A percentile compares a stretch with the other conserved stretches of the same genome.
These are phyloP conservation scores for Enteromius radiatus DNA, from an alignment of 2,797 vertebrate species.

Conservation along the genomic window DNA sequence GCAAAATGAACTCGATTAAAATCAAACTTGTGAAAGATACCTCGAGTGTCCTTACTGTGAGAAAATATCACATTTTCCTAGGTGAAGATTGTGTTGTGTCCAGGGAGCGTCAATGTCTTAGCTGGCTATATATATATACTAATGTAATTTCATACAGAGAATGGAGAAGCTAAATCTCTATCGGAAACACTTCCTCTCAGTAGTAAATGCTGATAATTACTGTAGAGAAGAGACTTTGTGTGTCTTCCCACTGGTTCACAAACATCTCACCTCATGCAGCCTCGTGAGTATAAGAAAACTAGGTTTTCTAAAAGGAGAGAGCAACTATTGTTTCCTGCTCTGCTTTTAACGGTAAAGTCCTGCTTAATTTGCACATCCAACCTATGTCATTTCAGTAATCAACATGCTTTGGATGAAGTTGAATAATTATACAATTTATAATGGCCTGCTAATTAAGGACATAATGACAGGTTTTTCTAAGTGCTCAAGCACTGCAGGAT, in stretches of 20 bases:
- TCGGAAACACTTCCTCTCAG: slow-evolving; percentile 52
- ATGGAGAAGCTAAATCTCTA: slow-evolving; percentile 45
- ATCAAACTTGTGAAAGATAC: slow-evolving; percentile 23
- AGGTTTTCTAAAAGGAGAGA: slow-evolving; percentile 35
- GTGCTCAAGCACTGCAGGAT: slow-evolving; percentile 24
- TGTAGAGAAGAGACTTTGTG: slow-evolving; percentile 45
- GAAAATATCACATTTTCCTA: slow-evolving; percentile 46
- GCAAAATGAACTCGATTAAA: slow-evolving; percentile 15
- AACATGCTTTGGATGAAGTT: slow-evolving; percentile 64
- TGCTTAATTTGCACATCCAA: slow-evolving; percentile 56
- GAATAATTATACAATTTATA: slow-evolving; percentile 63
- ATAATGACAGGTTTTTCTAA: slow-evolving; percentile 42
- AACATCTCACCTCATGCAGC: slow-evolving; percentile 37
- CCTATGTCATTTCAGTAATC: slow-evolving; percentile 61
- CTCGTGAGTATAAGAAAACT: slow-evolving; percentile 36
- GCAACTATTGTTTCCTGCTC: slow-evolving; percentile 12
- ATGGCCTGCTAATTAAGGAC: slow-evolving; percentile 57
- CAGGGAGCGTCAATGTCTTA: slow-evolving; percentile 33
- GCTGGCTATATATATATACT: slow-evolving; percentile 31
- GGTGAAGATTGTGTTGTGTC: slow-evolving; percentile 44
- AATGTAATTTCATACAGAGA: slow-evolving; percentile 47
- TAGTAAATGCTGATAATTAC: slow-evolving; percentile 61
- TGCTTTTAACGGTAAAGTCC: slow-evolving; percentile 32
- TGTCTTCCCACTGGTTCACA: slow-evolving; percentile 47
- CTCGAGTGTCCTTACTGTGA: slow-evolving; percentile 15